A percentile compares a stretch with the other conserved stretches of the same genome.
These are phyloP conservation scores for Ptilorrhoa leucosticta DNA, from an alignment of 2,113 vertebrate genomes.

Conservation along the genomic window DNA sequence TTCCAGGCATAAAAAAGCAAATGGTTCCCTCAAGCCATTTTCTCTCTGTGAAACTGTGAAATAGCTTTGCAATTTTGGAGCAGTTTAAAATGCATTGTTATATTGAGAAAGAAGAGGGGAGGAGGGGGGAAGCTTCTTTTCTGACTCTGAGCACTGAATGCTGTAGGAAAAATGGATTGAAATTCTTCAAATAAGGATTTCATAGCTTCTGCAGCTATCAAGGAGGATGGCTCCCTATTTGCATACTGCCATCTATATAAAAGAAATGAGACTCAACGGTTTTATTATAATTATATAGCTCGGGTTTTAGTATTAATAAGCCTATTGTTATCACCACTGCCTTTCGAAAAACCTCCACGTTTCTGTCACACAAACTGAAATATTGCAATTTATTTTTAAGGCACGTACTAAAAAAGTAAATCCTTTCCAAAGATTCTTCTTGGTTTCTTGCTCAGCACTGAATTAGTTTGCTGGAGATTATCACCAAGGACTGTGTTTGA, in stretches of 20 bases:
- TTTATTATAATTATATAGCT: conserved; percentile 66
- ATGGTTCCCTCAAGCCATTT: conserved; percentile 75
- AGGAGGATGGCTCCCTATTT: neutral
- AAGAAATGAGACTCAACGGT: conserved; percentile 17
- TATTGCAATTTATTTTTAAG: conserved; percentile 47
- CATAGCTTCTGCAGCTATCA: conserved; percentile 13
- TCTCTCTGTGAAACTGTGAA: conserved; percentile 68
- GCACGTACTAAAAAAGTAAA: neutral
- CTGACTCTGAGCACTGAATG: conserved; percentile 39
- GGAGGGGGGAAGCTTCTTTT: neutral
- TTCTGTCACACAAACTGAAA: conserved; percentile 43
- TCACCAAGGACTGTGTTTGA: neutral
- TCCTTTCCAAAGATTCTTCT: neutral
- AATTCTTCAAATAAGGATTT: conserved; percentile 52
- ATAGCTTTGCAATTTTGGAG: conserved; percentile 74
- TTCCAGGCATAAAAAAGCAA: conserved; percentile 71
- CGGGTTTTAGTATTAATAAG: conserved; percentile 46
- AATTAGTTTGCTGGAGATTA: neutral
- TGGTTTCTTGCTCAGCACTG: conserved; percentile 7
- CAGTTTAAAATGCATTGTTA: conserved; percentile 75
- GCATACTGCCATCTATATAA: conserved; percentile 10
- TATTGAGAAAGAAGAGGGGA: conserved; percentile 44
- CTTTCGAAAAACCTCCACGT: neutral
- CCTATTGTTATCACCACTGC: conserved; percentile 53
- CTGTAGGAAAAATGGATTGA: conserved; percentile 30